These are phyloP conservation scores for Henricia sp. DNA, from an alignment of 53 echinoderm and acorn worm genomes.

Conservation along the genomic window DNA sequence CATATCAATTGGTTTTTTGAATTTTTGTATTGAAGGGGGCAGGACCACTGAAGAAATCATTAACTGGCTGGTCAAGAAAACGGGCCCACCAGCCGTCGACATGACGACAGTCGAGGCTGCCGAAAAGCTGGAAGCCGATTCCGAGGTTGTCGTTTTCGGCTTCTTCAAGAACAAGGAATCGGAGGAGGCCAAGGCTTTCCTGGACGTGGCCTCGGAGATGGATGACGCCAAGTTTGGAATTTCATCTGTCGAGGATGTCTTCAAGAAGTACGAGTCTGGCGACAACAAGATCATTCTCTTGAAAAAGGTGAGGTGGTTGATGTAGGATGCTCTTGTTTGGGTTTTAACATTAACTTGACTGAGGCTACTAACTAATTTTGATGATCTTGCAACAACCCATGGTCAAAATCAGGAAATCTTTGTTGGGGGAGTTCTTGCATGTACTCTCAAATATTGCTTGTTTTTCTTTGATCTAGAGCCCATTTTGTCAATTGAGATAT, in stretches of 20 bases:
- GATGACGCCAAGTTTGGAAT: slow-evolving; percentile 81
- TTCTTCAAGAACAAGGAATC: slow-evolving; percentile 82
- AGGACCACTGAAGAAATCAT: slow-evolving; percentile 78
- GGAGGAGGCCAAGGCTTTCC: slow-evolving; percentile 67
- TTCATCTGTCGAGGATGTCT: slow-evolving; percentile 72
- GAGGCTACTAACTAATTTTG: no score
- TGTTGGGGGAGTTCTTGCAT: no score
- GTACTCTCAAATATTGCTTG: background rate
- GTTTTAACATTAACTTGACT: no score
- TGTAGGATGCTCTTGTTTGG: background rate
- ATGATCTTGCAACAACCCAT: no score
- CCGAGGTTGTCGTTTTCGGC: slow-evolving; percentile 86
- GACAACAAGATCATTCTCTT: slow-evolving; percentile 78
- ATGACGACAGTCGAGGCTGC: slow-evolving; percentile 64
- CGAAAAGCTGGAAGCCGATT: slow-evolving; percentile 38
- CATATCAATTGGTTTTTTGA: no score
- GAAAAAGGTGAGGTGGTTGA: slow-evolving; percentile 72
- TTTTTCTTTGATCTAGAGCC: background rate
- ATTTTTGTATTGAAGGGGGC: slow-evolving; percentile 68
- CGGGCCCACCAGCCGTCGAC: slow-evolving; percentile 83
- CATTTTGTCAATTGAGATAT: no score
- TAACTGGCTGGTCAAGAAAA: slow-evolving; percentile 89
- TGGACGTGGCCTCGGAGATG: slow-evolving; percentile 66
- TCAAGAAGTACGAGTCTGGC: slow-evolving; percentile 63
- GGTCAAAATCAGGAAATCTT: no score